phyloP scores from a whole-genome alignment of 2,888 invertebrate species.

The Listrodromus nycthemerus region DNA sequence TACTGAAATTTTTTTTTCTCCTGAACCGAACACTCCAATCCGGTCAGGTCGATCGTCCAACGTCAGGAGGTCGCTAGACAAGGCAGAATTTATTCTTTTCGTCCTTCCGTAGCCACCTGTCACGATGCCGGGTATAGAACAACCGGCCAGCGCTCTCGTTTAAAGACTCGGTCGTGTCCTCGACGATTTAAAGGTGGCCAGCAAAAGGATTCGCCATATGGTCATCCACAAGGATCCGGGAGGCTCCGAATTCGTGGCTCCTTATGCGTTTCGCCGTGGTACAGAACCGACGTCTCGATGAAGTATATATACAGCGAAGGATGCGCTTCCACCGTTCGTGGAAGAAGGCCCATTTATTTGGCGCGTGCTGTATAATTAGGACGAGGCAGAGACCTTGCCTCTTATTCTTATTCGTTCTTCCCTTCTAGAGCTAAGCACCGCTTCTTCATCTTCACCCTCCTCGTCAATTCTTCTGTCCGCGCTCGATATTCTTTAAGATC shows the following conservation, averaged over 20 bases:
- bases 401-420: constrained; percentile 35
- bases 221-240: constrained; percentile 70
- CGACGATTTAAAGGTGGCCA: constrained; percentile 73
- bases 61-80: constrained; percentile 67
- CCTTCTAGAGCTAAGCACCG: constrained; percentile 58
- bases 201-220: constrained; percentile 84
- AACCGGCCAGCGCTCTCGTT: constrained; percentile 45
- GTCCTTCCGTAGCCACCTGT: constrained; percentile 67
- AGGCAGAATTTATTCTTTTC: constrained; percentile 65
- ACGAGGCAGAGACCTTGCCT: constrained; percentile 69
- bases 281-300: constrained; percentile 1
- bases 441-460: constrained; percentile 55
- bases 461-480: constrained; percentile 34
- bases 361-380: constrained; percentile 83
- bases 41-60: constrained; percentile 15
- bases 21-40: neutral
- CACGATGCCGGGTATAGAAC: constrained; percentile 37
- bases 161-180: constrained; percentile 72
- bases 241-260: constrained; percentile 43
- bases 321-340: constrained; percentile 73
- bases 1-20: neutral
- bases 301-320: constrained; percentile 63
- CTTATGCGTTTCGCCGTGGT: constrained; percentile 3
- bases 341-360: constrained; percentile 81
- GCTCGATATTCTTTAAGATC: constrained; percentile 10